Conservation (phyloP, 2,113 vertebrate species). For the Prietella phreatophila region DNA sequence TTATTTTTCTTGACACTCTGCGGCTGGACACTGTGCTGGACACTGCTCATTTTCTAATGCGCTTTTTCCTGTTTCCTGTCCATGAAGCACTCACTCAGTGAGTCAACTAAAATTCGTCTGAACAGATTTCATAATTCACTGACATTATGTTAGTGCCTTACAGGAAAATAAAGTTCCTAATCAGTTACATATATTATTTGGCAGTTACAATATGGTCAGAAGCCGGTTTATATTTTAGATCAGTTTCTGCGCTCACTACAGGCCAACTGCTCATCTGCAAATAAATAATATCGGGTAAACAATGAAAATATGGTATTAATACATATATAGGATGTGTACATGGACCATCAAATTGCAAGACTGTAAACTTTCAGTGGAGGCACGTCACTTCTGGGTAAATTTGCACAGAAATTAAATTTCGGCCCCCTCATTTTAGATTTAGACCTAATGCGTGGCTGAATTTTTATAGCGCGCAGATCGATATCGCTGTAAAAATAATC, state of each 20-base stretch:
- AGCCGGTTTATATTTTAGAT: slow-evolving; percentile 19
- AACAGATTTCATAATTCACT: not conserved
- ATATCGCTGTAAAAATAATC: slow-evolving; percentile 99
- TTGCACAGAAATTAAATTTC: slow-evolving; percentile 94
- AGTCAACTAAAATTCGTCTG: not conserved
- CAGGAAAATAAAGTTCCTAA: not conserved
- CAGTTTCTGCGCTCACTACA: slow-evolving; percentile 37
- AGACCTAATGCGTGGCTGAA: slow-evolving; percentile 91
- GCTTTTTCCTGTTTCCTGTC: not conserved
- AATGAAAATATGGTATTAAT: slow-evolving; percentile 76
- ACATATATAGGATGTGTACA: slow-evolving; percentile 76
- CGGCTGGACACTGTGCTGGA: not conserved
- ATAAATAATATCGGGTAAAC: slow-evolving; percentile 92
- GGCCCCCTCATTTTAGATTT: slow-evolving; percentile 83
- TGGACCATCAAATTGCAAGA: slow-evolving; percentile 86
- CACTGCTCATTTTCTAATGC: not conserved
- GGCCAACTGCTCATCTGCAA: slow-evolving; percentile 81
- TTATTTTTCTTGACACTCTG: not conserved
- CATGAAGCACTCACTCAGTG: not conserved
- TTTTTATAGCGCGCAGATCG: slow-evolving; percentile 97
- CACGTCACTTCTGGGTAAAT: slow-evolving; percentile 89
- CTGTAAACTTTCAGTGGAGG: slow-evolving; percentile 85
- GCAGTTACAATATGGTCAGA: not conserved
- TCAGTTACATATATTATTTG: not conserved
- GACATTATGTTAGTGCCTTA: not conserved